A percentile compares a stretch with the other conserved stretches of the same genome.
phyloP scores from a whole-genome alignment of 2,888 invertebrate species.

The Ennomos erosarius region DNA sequence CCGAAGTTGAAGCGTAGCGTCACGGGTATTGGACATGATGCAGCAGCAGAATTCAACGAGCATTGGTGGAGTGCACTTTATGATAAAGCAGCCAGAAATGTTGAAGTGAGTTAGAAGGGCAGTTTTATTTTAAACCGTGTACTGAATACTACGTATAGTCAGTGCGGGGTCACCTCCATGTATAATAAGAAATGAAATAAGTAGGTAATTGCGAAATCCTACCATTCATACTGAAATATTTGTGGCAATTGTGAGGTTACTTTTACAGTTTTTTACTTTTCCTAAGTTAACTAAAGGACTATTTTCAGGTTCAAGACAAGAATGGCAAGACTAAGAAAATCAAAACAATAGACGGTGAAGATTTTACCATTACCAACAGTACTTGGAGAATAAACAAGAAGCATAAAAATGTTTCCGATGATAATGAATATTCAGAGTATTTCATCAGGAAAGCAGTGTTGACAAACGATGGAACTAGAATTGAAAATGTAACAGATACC shows the following conservation, averaged over 20 bases:
- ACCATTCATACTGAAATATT: too few relatives aligned
- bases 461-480: slow-evolving; percentile 60
- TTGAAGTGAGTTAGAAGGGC: slow-evolving; percentile 73
- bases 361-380: slow-evolving; percentile 72
- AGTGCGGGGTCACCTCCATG: too few relatives aligned
- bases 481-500: slow-evolving; percentile 56
- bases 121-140: too few relatives aligned
- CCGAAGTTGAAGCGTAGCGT: slow-evolving; percentile 93
- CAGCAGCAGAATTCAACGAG: slow-evolving; percentile 90
- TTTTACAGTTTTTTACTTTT: too few relatives aligned
- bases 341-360: slow-evolving; percentile 60
- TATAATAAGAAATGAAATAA: too few relatives aligned
- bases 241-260: too few relatives aligned
- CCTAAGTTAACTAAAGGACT: too few relatives aligned
- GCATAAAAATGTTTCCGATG: slow-evolving; percentile 42
- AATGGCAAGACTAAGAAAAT: slow-evolving; percentile 76
- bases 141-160: too few relatives aligned
- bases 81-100: slow-evolving; percentile 89
- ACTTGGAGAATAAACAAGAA: slow-evolving; percentile 70
- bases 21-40: slow-evolving; percentile 91
- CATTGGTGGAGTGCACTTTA: slow-evolving; percentile 95
- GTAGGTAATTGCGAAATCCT: too few relatives aligned
- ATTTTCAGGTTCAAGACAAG: slow-evolving; percentile 66
- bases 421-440: slow-evolving; percentile 65
- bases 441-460: slow-evolving; percentile 72